phyloP scores from a whole-genome alignment of 2,797 vertebrate genomes.

The Protosalanx chinensis region DNA sequence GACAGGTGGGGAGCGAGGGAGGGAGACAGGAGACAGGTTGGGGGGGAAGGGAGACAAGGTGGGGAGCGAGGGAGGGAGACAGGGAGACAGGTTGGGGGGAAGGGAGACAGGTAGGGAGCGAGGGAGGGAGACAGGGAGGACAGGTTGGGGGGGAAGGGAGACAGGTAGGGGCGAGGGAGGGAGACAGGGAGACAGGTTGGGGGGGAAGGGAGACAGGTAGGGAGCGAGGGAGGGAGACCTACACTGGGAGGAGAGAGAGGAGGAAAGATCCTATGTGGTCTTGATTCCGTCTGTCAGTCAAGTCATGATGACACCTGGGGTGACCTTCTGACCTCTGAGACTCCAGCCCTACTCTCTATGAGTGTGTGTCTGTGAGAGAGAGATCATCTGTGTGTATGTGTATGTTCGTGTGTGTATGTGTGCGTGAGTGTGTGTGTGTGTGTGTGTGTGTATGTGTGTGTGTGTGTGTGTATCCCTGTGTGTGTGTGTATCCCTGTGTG shows the following conservation, averaged over 20 bases:
- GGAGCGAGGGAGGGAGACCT: conserved; percentile 10
- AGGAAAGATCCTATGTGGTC: conserved; percentile 26
- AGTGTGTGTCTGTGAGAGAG: background rate
- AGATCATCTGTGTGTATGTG: background rate
- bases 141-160: too few relatives aligned
- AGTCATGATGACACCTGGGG: conserved; percentile 14
- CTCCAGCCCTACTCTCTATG: conserved; percentile 14
- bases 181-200: too few relatives aligned
- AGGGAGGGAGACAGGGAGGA: background rate
- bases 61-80: background rate
- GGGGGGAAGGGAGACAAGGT: background rate
- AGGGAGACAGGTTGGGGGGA: too few relatives aligned
- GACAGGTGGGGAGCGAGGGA: background rate
- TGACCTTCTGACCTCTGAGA: conserved; percentile 34
- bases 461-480: too few relatives aligned
- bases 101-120: background rate
- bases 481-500: too few relatives aligned
- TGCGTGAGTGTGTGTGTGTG: conserved; percentile 50
- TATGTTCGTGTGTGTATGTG: conserved; percentile 36
- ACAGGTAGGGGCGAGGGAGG: background rate
- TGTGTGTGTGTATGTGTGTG: too few relatives aligned
- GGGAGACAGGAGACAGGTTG: too few relatives aligned
- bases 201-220: background rate
- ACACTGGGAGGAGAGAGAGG: background rate
- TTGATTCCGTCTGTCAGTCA: conserved; percentile 44